These are phyloP conservation scores for Benthosema pterotum DNA, from an alignment of 2,797 vertebrate genomes.

Conservation along the genomic window DNA sequence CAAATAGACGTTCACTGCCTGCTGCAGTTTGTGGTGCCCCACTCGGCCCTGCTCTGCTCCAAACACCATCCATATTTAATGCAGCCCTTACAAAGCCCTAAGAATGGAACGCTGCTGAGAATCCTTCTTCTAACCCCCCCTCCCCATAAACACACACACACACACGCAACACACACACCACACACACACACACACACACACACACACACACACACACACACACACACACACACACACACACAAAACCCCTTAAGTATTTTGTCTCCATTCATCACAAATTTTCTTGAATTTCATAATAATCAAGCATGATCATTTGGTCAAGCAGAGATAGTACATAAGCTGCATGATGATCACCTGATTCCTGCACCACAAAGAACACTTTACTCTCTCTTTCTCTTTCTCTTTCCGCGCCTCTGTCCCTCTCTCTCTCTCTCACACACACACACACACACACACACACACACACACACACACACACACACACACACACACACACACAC, in stretches of 20 bases:
- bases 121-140: slow-evolving; percentile 30
- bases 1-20: slow-evolving; percentile 28
- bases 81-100: slow-evolving; percentile 69
- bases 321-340: not conserved
- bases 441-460: too few relatives aligned
- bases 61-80: slow-evolving; percentile 80
- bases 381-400: not conserved
- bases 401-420: not conserved
- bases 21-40: slow-evolving; percentile 68
- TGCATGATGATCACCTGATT: slow-evolving; percentile 23
- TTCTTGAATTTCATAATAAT: slow-evolving; percentile 8
- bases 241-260: slow-evolving; percentile 18
- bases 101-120: slow-evolving; percentile 65
- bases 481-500: too few relatives aligned
- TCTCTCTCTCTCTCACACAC: not conserved
- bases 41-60: slow-evolving; percentile 69
- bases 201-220: slow-evolving; percentile 14
- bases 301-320: slow-evolving; percentile 4
- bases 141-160: not conserved
- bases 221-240: slow-evolving; percentile 4
- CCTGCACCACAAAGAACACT: slow-evolving; percentile 6
- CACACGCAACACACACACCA: slow-evolving; percentile 11
- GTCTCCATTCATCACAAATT: slow-evolving; percentile 33
- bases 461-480: too few relatives aligned
- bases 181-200: not conserved